Evolutionary conservation across 2,888 invertebrate species (phyloP).

Genomic region (Steinernema carpocapsae): DNA sequence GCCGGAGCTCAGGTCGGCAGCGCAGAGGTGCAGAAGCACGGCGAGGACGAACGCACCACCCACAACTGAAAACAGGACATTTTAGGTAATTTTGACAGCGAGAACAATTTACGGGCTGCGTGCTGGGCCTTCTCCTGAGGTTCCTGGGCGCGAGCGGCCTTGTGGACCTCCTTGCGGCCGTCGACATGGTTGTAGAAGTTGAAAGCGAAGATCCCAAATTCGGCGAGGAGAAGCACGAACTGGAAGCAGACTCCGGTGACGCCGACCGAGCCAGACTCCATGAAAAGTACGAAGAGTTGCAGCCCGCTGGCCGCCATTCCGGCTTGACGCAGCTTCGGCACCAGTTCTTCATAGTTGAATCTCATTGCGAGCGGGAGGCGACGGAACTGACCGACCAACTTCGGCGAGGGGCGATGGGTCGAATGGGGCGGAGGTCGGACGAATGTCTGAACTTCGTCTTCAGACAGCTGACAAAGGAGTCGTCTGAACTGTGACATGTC

Average conservation of each 20-base stretch:
- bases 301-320: neutral
- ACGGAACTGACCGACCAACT: neutral
- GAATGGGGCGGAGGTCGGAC: neutral
- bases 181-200: neutral
- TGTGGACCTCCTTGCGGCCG: neutral
- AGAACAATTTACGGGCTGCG: neutral
- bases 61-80: neutral
- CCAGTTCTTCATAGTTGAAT: neutral
- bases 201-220: neutral
- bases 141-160: neutral
- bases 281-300: neutral
- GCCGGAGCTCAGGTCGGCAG: neutral
- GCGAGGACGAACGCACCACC: neutral
- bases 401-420: neutral
- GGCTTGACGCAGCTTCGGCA: neutral
- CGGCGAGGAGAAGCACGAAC: slow-evolving; percentile 5
- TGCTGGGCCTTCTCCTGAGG: neutral
- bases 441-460: too few species aligned
- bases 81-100: neutral
- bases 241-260: neutral
- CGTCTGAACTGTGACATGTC: too few species aligned
- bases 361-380: too few species aligned
- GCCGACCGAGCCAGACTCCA: neutral
- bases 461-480: too few species aligned
- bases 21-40: neutral